Percentiles rank a stretch among this genome's conserved stretches.
phyloP scores from a whole-genome alignment of 2,797 vertebrate genomes.

The Tamandua tetradactyla region DNA sequence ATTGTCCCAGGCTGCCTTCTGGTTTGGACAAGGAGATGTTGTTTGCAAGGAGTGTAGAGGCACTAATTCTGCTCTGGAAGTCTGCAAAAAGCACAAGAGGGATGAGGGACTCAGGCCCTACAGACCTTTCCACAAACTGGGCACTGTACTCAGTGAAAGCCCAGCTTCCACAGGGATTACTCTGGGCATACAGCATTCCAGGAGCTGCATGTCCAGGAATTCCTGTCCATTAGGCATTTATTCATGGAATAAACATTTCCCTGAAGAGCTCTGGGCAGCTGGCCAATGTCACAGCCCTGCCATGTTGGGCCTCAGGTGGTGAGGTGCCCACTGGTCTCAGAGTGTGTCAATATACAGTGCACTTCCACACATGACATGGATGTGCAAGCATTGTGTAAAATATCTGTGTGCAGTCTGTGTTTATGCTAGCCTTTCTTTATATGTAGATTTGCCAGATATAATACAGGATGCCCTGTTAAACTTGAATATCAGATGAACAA shows the following conservation, averaged over 20 bases:
- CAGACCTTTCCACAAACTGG: no score
- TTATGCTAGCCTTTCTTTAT: not conserved
- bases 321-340: not conserved
- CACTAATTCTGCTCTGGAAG: not conserved
- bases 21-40: not conserved
- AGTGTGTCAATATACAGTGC: not conserved
- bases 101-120: not conserved
- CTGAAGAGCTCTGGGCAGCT: not conserved
- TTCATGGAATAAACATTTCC: conserved; percentile 33
- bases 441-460: not conserved
- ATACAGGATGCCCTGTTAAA: not conserved
- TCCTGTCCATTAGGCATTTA: conserved; percentile 48
- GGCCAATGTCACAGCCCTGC: not conserved
- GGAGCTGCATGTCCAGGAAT: conserved; percentile 35
- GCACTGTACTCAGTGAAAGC: not conserved
- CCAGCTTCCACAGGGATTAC: rapidly evolving
- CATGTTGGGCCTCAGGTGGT: not conserved
- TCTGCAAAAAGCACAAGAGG: not conserved
- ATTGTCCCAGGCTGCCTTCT: not conserved
- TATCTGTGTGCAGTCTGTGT: not conserved
- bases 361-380: not conserved
- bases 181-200: not conserved
- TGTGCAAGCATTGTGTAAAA: not conserved
- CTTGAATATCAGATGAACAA: conserved; percentile 15
- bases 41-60: not conserved